These are phyloP conservation scores for Borostomias antarcticus DNA, from an alignment of 2,797 vertebrate species.

Conservation along the genomic window DNA sequence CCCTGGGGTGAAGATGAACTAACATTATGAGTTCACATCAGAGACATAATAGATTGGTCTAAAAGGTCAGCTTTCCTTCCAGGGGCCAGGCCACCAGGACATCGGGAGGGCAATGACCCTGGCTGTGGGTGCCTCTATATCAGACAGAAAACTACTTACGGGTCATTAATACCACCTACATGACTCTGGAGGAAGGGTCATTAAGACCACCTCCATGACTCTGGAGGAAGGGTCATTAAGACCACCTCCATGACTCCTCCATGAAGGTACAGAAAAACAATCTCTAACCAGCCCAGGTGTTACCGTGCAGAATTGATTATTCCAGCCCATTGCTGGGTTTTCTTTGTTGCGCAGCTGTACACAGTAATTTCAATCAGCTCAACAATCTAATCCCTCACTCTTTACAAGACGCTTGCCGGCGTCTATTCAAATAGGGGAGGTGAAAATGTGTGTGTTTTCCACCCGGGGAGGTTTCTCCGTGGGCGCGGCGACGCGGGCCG, in stretches of 20 bases:
- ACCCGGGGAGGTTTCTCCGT: constrained; percentile 67
- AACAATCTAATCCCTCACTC: constrained; percentile 64
- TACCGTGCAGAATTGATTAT: constrained; percentile 27
- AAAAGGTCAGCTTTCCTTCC: constrained; percentile 17
- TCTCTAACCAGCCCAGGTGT: constrained; percentile 13
- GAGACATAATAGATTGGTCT: constrained; percentile 43
- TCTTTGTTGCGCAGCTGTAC: constrained; percentile 52
- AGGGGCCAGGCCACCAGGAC: constrained; percentile 12
- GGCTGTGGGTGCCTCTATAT: too few relatives aligned
- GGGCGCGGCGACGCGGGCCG: constrained; percentile 57
- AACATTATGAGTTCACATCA: constrained; percentile 59
- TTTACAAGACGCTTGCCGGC: constrained; percentile 53
- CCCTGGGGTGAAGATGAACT: too few relatives aligned
- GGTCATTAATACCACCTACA: constrained; percentile 24
- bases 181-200: constrained; percentile 6
- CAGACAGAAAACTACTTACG: constrained; percentile 13
- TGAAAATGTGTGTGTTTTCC: constrained; percentile 70
- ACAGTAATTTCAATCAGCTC: constrained; percentile 68
- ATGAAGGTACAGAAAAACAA: constrained; percentile 12
- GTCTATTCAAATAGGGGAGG: constrained; percentile 71
- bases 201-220: constrained; percentile 2
- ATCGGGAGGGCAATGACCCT: too few relatives aligned
- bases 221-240: neutral
- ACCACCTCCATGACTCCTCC: constrained; percentile 14
- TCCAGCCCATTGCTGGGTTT: constrained; percentile 43